phyloP scores from a whole-genome alignment of 92 coral and sea anemone genomes.

The Galaxea fascicularis region DNA sequence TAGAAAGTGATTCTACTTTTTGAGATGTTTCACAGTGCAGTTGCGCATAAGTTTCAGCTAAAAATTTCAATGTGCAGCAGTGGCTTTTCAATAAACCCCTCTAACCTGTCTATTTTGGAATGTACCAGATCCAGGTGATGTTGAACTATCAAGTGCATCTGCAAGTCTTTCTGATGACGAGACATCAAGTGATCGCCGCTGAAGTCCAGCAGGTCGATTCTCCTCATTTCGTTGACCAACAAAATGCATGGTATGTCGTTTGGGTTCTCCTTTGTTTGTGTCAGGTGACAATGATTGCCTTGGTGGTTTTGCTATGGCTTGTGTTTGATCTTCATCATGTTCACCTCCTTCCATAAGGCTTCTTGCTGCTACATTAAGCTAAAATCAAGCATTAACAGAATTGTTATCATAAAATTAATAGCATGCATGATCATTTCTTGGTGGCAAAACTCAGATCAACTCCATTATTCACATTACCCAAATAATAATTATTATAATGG shows the following conservation, averaged over 20 bases:
- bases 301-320: conserved; percentile 45
- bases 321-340: conserved; percentile 1
- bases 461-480: too few species aligned
- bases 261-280: conserved; percentile 41
- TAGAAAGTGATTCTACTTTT: too few species aligned
- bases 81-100: not conserved
- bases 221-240: conserved; percentile 52
- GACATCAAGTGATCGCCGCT: conserved; percentile 74
- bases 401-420: too few species aligned
- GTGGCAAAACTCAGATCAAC: too few species aligned
- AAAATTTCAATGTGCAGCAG: too few species aligned
- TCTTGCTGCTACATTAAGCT: conserved; percentile 80
- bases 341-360: conserved; percentile 49
- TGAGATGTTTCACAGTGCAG: too few species aligned
- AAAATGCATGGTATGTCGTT: conserved; percentile 77
- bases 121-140: not conserved
- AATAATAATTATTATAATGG: too few species aligned
- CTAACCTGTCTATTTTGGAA: conserved; percentile 19
- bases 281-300: conserved; percentile 26
- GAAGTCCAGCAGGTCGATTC: conserved; percentile 33
- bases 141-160: conserved; percentile 29
- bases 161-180: conserved; percentile 74
- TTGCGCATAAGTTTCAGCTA: too few species aligned
- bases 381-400: not conserved
- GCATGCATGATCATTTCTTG: too few species aligned